Conservation (phyloP, 2,888 invertebrate species). For the Trisateles emortualis region DNA sequence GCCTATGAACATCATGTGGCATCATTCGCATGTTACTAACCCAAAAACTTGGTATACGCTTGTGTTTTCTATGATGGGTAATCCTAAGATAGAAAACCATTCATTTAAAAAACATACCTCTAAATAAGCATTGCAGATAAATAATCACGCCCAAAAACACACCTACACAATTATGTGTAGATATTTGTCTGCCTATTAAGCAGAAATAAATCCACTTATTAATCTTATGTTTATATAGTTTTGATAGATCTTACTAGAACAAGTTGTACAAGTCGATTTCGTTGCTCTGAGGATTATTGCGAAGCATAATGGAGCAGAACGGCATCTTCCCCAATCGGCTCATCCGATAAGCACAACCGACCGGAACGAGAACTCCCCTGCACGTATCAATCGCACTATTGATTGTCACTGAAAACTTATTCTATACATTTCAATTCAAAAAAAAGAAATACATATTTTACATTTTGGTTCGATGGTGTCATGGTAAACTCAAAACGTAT, state of each 20-base stretch:
- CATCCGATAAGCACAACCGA: constrained; percentile 81
- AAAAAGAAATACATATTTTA: constrained; percentile 7
- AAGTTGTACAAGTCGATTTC: constrained; percentile 32
- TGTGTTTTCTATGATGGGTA: too few relatives aligned
- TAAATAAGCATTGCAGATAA: too few relatives aligned
- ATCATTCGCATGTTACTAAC: too few relatives aligned
- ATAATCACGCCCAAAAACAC: too few relatives aligned
- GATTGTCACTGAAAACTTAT: constrained; percentile 69
- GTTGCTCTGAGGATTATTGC: constrained; percentile 67
- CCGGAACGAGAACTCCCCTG: constrained; percentile 77
- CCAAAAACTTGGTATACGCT: too few relatives aligned
- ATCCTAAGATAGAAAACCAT: too few relatives aligned
- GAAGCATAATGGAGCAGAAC: constrained; percentile 82
- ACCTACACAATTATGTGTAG: too few relatives aligned
- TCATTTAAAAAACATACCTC: too few relatives aligned
- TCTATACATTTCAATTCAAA: constrained; percentile 57
- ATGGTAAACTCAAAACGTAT: too few relatives aligned
- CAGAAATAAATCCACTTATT: neutral
- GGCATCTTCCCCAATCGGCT: constrained; percentile 73
- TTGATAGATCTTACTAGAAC: constrained; percentile 3
- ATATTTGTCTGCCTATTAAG: neutral
- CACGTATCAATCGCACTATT: constrained; percentile 77
- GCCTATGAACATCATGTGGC: too few relatives aligned
- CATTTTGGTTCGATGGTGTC: too few relatives aligned
- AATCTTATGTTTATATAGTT: constrained; percentile 3